Conservation (phyloP, 2,888 invertebrate species). For the Noctua janthe region DNA sequence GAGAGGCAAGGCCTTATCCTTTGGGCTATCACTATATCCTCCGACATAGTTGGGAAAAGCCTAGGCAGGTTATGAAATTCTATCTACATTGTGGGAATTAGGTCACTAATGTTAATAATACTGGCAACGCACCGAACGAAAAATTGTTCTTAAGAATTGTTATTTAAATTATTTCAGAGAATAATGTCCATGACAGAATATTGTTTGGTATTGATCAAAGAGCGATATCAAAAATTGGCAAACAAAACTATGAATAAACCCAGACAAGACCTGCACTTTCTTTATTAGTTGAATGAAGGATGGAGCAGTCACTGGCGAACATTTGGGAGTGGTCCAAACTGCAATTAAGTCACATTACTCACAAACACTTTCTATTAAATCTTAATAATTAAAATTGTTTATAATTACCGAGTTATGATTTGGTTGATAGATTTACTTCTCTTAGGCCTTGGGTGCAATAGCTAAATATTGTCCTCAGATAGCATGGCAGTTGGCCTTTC, state of each 20-base stretch:
- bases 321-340: conserved; percentile 19
- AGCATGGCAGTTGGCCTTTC: not conserved
- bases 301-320: not conserved
- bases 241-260: not conserved
- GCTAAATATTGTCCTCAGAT: not conserved
- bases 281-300: not conserved
- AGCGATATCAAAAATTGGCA: not conserved
- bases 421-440: not conserved
- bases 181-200: not conserved
- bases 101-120: too few species aligned
- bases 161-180: too few species aligned
- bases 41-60: too few species aligned
- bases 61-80: too few species aligned
- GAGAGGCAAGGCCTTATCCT: too few species aligned
- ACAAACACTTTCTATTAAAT: conserved; percentile 13
- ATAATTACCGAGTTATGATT: not conserved
- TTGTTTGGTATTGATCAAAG: not conserved
- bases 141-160: too few species aligned
- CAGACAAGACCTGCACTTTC: conserved; percentile 6
- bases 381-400: conserved; percentile 2
- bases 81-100: too few species aligned
- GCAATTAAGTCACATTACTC: not conserved
- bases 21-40: too few species aligned
- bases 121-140: too few species aligned
- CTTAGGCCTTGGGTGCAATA: not conserved